Percentiles rank a stretch among this genome's conserved stretches.
Evolutionary conservation across 2,113 vertebrate genomes (phyloP).

Genomic region (Meriones unguiculatus): DNA sequence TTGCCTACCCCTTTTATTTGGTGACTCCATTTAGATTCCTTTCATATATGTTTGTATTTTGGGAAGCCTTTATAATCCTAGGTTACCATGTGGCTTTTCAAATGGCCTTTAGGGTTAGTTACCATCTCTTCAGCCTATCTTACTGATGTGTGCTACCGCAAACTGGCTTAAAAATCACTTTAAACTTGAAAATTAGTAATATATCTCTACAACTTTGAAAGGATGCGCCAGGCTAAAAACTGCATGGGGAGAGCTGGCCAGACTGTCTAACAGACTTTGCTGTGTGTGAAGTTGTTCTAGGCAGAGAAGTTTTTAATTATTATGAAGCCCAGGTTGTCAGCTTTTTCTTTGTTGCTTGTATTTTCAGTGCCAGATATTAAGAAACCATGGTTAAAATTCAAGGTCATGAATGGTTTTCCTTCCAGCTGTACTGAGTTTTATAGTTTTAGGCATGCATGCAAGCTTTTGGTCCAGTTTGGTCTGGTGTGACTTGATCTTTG

Average conservation of each 20-base stretch:
- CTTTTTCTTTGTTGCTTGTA: constrained; percentile 2
- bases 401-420: background rate
- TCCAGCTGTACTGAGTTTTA: constrained; percentile 5
- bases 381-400: constrained; percentile 1
- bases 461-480: background rate
- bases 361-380: background rate
- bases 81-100: background rate
- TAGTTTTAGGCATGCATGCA: background rate
- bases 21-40: background rate
- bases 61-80: background rate
- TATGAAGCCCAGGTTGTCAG: background rate
- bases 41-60: background rate
- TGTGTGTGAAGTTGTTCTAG: background rate
- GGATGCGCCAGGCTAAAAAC: background rate
- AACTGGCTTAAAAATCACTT: background rate
- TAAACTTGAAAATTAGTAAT: constrained; percentile 40
- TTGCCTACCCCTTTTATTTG: background rate
- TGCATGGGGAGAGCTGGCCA: background rate
- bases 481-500: background rate
- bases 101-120: background rate
- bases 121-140: background rate
- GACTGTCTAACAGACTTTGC: background rate
- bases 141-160: background rate
- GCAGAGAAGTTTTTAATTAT: constrained; percentile 11
- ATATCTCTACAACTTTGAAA: constrained; percentile 39